These are phyloP conservation scores for Geodia barretti DNA, from an alignment of 37 sponge, comb jelly and placozoan species.

Conservation along the genomic window DNA sequence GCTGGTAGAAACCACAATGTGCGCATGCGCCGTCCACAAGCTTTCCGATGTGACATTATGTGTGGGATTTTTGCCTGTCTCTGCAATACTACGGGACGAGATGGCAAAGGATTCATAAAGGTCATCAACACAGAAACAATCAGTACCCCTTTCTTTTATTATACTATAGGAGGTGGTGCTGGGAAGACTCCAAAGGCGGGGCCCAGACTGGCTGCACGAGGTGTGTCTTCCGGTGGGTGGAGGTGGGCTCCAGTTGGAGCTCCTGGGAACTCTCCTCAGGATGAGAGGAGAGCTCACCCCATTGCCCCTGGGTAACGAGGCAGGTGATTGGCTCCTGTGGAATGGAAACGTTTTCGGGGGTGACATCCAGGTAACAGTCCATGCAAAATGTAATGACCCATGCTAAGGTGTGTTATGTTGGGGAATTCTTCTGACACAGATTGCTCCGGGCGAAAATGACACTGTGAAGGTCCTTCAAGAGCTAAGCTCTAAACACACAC, in stretches of 20 bases:
- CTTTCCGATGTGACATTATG: too few relatives aligned
- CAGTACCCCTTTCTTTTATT: neutral
- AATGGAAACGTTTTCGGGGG: conserved; percentile 95
- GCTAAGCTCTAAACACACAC: conserved; percentile 3
- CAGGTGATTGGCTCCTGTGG: conserved; percentile 74
- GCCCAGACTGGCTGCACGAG: conserved; percentile 43
- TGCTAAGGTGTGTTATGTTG: neutral
- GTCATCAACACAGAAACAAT: neutral
- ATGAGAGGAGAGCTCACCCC: conserved; percentile 71
- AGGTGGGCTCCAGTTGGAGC: conserved; percentile 1
- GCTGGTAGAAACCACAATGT: neutral
- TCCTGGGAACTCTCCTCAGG: conserved; percentile 69
- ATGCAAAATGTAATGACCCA: neutral
- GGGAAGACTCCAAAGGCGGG: conserved; percentile 19
- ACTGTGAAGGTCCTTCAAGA: conserved; percentile 54
- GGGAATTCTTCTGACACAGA: conserved; percentile 7
- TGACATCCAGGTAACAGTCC: conserved; percentile 21
- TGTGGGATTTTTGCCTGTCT: conserved; percentile 48
- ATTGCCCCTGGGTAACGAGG: conserved; percentile 50
- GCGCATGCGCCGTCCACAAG: neutral
- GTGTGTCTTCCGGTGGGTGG: conserved; percentile 16
- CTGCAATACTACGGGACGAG: neutral
- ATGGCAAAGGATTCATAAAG: neutral
- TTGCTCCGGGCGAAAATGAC: conserved; percentile 68
- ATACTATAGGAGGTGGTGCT: conserved; percentile 25